Evolutionary conservation across 2,797 vertebrate species (phyloP), one percentile per base, ranked within the genome.

Genomic region (Thunnus albacares): DNA sequence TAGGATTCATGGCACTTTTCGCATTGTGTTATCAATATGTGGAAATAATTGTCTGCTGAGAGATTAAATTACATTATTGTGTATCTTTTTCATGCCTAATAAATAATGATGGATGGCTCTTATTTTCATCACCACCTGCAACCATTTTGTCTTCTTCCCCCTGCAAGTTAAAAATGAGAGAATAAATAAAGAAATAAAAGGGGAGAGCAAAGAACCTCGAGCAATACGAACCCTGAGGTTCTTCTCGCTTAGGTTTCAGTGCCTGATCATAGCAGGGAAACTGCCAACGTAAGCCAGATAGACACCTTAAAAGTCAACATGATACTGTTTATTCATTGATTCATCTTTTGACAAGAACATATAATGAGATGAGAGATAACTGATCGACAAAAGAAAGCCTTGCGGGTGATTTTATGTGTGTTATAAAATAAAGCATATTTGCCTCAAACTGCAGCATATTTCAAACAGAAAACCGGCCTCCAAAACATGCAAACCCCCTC

Each of bases 41-140:
- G 97, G 97, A 97, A 98, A 99, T 99, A 99, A 99, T 99, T 99
- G 98, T 99, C 97, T 98, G 97, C 97, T 96, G 96, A 94, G 87
- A 98, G 97, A 99, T 99, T 98, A 99, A 99, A 99, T 99, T 99
- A 98, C 97, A 98, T 99, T 98, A 99, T 99, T 99, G 97, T 99
- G 97, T 98, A 98, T 99, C 98, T 99, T 99, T 99, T 98, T 97
- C 98, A 98, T 97, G 98, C 97, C 97, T 99, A 99, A 99, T 99
- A 99, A 99, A 99, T 98, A 99, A 99, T 99, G 98, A 99, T 99
- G 98, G 98, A 99, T 99, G 97, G 97, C 96, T 98, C 97, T 98
- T 99, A 99, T 99, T 98, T 99, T 97, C 98, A 97, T 98, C 98
- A 97, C 96, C 98, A 99, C 98, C 98, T 99, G 98, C 97, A 99